Base-by-base conservation (phyloP, 2,888 invertebrate species). In the Drosophila percnosoma region DNA sequence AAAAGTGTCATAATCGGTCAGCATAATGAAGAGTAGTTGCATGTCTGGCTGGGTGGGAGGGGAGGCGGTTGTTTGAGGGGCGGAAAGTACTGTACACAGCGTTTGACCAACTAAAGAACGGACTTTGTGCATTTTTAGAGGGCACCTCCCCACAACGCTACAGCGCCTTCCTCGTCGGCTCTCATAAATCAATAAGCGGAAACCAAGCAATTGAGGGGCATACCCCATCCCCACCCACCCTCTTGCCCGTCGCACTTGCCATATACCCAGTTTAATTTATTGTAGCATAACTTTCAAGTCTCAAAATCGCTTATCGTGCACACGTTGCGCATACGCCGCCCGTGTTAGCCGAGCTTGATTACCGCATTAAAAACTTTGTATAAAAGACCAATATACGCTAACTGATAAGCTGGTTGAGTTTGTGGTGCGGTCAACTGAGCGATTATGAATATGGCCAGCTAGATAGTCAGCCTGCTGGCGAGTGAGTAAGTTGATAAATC, bases 1-100 rank as follows among this genome's bases (percentile, higher is more conserved):
- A 86, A 87, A 89, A 82, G 83, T 86, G 86, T 85, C 86, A 89
- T 86, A 86, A 86, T 86, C 86, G 86, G 89, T 89, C 89, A 86
- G 88, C 86, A 89, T 86, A 86, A 81, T 75, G 78, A 68, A 73
- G 75, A 67, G 74, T 68, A 40, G 64, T 38, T 69, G 45, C 52
- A 6, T 48, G 45, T 27, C 42, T 29, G 13, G 6, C 51, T n/a
- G 21, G 18, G 21, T 0, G 2, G 27, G 15, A 27, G 7, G n/a
- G 2, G 40, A 4, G 29, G 8, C 65, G 11, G 15, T 11, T 40
- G 40, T n/a, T n/a, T n/a, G 13, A 8, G n/a, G 31, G 21, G 38
- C 21, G 15, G 13, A 5, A 21, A 21, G 2, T 21, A 5, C 13
- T 21, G 1, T 10, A 13, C n/a, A 29, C 36, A 29, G 7, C 10